Percentiles rank a stretch among this genome's conserved stretches.
Conservation (phyloP, 2,888 invertebrate species). For the Meliscaeva auricollis region DNA sequence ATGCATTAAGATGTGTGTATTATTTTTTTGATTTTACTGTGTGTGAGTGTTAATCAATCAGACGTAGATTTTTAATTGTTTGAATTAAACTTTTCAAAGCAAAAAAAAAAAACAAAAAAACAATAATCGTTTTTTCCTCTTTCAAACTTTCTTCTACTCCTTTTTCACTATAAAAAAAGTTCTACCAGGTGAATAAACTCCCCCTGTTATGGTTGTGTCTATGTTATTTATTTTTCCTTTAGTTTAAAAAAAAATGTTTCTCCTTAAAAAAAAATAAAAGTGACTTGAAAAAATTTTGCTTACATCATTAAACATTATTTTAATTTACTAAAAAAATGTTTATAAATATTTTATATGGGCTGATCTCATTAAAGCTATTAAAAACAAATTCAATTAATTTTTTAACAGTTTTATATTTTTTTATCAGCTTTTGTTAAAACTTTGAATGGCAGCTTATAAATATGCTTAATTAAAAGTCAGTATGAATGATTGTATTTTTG, state of each 20-base stretch:
- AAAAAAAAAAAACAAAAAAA: slow-evolving; percentile 19
- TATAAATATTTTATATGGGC: neutral
- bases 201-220: slow-evolving; percentile 74
- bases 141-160: slow-evolving; percentile 62
- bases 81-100: slow-evolving; percentile 11
- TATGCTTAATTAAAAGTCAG: neutral
- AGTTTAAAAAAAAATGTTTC: slow-evolving; percentile 1
- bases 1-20: slow-evolving; percentile 11
- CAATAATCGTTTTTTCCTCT: slow-evolving; percentile 29
- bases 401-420: too few species aligned
- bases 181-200: slow-evolving; percentile 82
- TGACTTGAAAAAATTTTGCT: slow-evolving; percentile 33
- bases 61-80: neutral
- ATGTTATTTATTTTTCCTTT: slow-evolving; percentile 31
- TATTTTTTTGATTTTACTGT: neutral
- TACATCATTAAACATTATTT: too few species aligned
- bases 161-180: slow-evolving; percentile 75
- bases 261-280: neutral
- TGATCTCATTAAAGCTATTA: too few species aligned
- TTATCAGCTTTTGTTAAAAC: neutral
- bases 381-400: neutral
- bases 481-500: too few species aligned
- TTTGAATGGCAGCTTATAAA: too few species aligned
- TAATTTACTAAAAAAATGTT: too few species aligned
- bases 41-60: slow-evolving; percentile 7